Evolutionary conservation across 2,888 invertebrate species (phyloP).

Genomic region (Encarsia formosa): DNA sequence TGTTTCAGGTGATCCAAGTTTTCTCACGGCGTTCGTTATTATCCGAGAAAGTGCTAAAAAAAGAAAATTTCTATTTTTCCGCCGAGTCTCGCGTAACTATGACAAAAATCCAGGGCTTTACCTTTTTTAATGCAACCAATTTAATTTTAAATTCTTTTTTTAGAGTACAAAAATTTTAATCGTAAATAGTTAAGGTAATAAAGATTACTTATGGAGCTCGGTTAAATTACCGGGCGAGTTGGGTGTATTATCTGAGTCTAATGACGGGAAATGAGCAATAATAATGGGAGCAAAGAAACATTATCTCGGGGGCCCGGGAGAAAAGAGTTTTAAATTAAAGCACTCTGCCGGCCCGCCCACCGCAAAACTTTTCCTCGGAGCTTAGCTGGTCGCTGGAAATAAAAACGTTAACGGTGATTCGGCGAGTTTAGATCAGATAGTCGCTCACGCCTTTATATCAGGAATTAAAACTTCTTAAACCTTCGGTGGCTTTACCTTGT

Average conservation of each 20-base stretch:
- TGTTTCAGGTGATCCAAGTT: not conserved
- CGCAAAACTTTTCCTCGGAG: conserved; percentile 12
- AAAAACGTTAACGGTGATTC: conserved; percentile 4
- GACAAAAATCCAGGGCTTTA: too few relatives aligned
- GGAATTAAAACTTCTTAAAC: conserved; percentile 45
- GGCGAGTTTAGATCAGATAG: conserved; percentile 8
- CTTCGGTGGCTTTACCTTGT: too few relatives aligned
- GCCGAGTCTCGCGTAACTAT: too few relatives aligned
- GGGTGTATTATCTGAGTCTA: too few relatives aligned
- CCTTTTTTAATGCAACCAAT: too few relatives aligned
- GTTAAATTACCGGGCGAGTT: too few relatives aligned
- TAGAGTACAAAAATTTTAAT: too few relatives aligned
- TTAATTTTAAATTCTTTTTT: too few relatives aligned
- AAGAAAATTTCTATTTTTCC: too few relatives aligned
- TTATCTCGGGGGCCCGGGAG: conserved; percentile 10
- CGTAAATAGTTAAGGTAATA: too few relatives aligned
- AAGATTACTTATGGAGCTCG: too few relatives aligned
- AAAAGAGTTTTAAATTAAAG: conserved; percentile 19
- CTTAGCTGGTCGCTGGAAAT: conserved; percentile 22
- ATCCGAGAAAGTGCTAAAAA: too few relatives aligned
- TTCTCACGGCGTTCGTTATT: not conserved
- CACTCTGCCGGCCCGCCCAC: conserved; percentile 11
- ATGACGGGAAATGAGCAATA: conserved; percentile 13
- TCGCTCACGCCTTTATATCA: conserved; percentile 33
- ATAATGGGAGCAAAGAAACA: conserved; percentile 13